Percentiles rank a stretch among this genome's conserved stretches.
Conservation (phyloP, 1,140 invertebrate genomes). For the Heliconius nattereri region DNA sequence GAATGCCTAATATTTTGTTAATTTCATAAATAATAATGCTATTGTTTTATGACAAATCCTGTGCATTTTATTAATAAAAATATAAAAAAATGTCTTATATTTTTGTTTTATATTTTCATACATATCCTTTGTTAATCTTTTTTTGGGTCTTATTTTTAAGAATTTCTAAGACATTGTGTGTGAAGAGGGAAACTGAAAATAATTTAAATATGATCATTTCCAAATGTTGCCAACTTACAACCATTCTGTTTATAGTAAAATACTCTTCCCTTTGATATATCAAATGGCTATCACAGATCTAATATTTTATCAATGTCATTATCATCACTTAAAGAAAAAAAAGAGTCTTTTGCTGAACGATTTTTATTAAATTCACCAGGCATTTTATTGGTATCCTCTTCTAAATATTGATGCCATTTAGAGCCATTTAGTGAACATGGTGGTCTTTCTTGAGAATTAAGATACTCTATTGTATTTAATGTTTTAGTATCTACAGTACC, state of each 20-base stretch:
- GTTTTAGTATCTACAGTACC: neutral
- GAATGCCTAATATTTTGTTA: conserved; percentile 16
- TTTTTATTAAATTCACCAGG: neutral
- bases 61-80: conserved; percentile 42
- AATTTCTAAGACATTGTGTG: too few relatives aligned
- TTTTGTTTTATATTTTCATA: neutral
- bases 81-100: conserved; percentile 1
- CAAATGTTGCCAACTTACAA: accelerated
- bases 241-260: too few relatives aligned
- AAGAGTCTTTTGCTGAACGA: conserved; percentile 2
- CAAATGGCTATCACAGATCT: conserved; percentile 43
- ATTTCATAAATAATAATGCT: conserved; percentile 9
- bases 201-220: too few relatives aligned
- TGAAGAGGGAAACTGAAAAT: too few relatives aligned
- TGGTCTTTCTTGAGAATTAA: neutral
- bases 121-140: neutral
- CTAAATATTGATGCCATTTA: conserved; percentile 10
- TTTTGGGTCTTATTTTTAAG: too few relatives aligned
- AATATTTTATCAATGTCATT: conserved; percentile 58
- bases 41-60: conserved; percentile 28
- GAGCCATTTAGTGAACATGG: neutral
- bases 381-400: neutral
- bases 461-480: neutral
- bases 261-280: too few relatives aligned
- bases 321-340: conserved; percentile 61